Conservation (phyloP, 2,113 vertebrate genomes). For the Pangasianodon gigas region DNA sequence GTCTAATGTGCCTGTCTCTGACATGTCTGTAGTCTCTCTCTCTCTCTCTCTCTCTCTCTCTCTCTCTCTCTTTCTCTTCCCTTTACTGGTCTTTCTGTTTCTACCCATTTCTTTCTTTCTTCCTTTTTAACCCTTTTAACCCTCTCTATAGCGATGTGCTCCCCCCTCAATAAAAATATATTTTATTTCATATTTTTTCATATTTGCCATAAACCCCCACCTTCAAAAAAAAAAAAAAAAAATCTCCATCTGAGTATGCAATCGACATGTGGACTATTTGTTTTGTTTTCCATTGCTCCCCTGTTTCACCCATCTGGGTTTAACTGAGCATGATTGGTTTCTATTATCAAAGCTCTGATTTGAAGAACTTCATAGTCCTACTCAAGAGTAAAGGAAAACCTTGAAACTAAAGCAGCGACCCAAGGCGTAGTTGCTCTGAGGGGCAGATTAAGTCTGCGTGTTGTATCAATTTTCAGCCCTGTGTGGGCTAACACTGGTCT, state of each 20-base stretch:
- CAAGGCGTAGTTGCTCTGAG: background rate
- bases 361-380: background rate
- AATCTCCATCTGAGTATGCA: background rate
- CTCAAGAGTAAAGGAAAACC: background rate
- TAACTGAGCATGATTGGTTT: background rate
- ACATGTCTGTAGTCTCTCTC: background rate
- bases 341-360: background rate
- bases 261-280: background rate
- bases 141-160: no score
- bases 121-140: background rate
- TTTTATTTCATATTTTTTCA: background rate
- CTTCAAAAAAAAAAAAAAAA: background rate
- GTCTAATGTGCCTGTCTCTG: background rate
- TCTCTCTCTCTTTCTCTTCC: background rate
- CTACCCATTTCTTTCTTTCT: background rate
- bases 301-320: background rate
- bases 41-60: background rate
- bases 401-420: background rate
- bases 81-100: no score
- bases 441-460: background rate
- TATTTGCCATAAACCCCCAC: background rate
- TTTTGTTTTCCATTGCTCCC: conserved; percentile 2
- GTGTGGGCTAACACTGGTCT: background rate
- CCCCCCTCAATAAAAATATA: background rate
- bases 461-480: background rate